Conservation (phyloP, 2,888 invertebrate genomes). For the Perdita meconis region DNA sequence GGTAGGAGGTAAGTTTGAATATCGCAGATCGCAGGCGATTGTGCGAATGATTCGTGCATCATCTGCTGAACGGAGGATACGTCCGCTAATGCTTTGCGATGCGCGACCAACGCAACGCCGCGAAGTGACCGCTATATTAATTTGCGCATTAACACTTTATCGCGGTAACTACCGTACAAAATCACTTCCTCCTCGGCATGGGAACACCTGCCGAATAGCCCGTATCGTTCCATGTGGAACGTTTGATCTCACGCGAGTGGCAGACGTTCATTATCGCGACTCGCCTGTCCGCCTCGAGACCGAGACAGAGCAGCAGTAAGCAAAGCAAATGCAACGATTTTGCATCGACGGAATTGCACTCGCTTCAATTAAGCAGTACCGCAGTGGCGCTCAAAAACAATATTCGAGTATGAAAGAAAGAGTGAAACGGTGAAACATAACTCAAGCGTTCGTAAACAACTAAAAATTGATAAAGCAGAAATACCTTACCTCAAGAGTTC, state of each 20-base stretch:
- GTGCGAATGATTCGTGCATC: background rate
- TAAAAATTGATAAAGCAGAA: background rate
- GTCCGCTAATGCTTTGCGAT: slow-evolving; percentile 71
- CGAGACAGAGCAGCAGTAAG: background rate
- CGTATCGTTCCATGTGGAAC: slow-evolving; percentile 39
- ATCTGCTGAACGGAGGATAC: slow-evolving; percentile 35
- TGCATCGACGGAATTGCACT: slow-evolving; percentile 4
- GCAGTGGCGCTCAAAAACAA: no score
- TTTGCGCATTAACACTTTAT: slow-evolving; percentile 75
- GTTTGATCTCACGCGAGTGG: slow-evolving; percentile 64
- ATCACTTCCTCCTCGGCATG: slow-evolving; percentile 68
- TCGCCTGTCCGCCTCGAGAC: slow-evolving; percentile 34
- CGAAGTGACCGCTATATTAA: slow-evolving; percentile 77
- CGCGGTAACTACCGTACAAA: slow-evolving; percentile 61
- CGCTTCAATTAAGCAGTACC: no score
- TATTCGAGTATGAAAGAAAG: no score
- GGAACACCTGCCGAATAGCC: slow-evolving; percentile 68
- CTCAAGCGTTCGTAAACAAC: no score
- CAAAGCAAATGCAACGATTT: slow-evolving; percentile 2
- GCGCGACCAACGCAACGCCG: slow-evolving; percentile 70
- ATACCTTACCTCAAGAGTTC: background rate
- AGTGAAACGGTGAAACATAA: no score
- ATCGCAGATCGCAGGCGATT: no score
- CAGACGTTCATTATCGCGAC: slow-evolving; percentile 63
- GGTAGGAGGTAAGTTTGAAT: no score